Percentiles rank a stretch among this genome's conserved stretches.
phyloP scores from a whole-genome alignment of 2,888 invertebrate genomes.

The Venustoraphidia nigricollis region DNA sequence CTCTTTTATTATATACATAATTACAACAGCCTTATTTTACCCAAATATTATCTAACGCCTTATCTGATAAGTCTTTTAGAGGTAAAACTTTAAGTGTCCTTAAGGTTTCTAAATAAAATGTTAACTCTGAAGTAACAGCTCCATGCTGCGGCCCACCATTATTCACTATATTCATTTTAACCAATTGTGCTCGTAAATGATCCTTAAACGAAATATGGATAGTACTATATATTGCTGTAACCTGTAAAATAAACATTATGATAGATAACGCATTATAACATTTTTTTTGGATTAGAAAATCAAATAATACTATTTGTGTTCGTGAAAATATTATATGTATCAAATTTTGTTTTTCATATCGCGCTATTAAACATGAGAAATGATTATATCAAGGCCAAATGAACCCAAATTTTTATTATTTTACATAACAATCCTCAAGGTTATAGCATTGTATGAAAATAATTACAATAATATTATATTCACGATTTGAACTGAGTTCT shows the following conservation, averaged over 20 bases:
- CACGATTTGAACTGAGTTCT: too few relatives aligned
- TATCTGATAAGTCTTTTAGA: conserved; percentile 53
- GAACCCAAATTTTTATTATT: too few relatives aligned
- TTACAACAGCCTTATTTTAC: conserved; percentile 32
- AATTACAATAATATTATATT: too few relatives aligned
- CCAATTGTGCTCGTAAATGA: conserved; percentile 67
- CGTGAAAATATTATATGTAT: too few relatives aligned
- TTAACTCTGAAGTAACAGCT: conserved; percentile 81
- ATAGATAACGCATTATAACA: too few relatives aligned
- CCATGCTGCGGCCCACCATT: conserved; percentile 97
- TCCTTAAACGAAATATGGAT: conserved; percentile 79
- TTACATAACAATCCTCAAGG: too few relatives aligned
- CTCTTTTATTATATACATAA: neutral
- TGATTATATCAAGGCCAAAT: too few relatives aligned
- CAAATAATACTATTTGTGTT: too few relatives aligned
- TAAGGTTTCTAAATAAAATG: conserved; percentile 79
- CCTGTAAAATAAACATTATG: conserved; percentile 15
- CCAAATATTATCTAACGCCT: conserved; percentile 76
- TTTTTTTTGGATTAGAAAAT: too few relatives aligned
- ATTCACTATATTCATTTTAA: conserved; percentile 76
- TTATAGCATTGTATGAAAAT: too few relatives aligned
- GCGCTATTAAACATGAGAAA: too few relatives aligned
- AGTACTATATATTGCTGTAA: conserved; percentile 32
- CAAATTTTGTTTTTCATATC: too few relatives aligned
- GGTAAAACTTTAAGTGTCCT: conserved; percentile 65